Evolutionary conservation across 1,140 invertebrate species (phyloP).

Genomic region (Luehdorfia chinensis): DNA sequence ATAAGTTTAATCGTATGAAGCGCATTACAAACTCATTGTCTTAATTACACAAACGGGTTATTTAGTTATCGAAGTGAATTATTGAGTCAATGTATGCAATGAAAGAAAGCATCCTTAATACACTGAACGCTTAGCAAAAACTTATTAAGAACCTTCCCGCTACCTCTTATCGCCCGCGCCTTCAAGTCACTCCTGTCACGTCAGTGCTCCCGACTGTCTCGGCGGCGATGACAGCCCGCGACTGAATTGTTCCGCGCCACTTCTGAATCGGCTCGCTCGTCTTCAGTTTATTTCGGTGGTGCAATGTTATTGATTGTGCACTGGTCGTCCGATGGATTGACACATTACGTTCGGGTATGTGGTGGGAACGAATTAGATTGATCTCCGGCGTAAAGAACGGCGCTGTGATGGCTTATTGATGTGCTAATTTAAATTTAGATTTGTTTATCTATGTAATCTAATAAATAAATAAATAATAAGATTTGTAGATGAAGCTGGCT

Average conservation of each 20-base stretch:
- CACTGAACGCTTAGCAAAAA: background rate
- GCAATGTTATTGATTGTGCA: constrained; percentile 42
- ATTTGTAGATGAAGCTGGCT: too few species aligned
- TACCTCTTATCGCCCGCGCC: constrained; percentile 21
- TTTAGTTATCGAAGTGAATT: too few species aligned
- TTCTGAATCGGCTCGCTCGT: constrained; percentile 27
- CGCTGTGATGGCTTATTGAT: too few species aligned
- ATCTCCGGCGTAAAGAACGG: too few species aligned
- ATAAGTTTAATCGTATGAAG: too few species aligned
- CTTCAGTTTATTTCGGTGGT: constrained; percentile 48
- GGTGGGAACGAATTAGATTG: constrained; percentile 8
- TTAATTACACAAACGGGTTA: too few species aligned
- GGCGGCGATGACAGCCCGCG: constrained; percentile 47
- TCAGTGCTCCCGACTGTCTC: constrained; percentile 44
- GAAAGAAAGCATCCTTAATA: too few species aligned
- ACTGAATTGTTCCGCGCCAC: constrained; percentile 49
- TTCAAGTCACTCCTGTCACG: constrained; percentile 47
- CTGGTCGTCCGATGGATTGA: constrained; percentile 19
- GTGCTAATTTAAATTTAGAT: too few species aligned
- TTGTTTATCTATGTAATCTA: too few species aligned
- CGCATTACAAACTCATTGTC: too few species aligned
- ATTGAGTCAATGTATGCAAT: too few species aligned
- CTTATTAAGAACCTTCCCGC: background rate
- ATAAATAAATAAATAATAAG: too few species aligned
- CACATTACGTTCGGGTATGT: constrained; percentile 12